Base-by-base conservation (phyloP, 2,888 invertebrate genomes). In the Miltochrista miniata region DNA sequence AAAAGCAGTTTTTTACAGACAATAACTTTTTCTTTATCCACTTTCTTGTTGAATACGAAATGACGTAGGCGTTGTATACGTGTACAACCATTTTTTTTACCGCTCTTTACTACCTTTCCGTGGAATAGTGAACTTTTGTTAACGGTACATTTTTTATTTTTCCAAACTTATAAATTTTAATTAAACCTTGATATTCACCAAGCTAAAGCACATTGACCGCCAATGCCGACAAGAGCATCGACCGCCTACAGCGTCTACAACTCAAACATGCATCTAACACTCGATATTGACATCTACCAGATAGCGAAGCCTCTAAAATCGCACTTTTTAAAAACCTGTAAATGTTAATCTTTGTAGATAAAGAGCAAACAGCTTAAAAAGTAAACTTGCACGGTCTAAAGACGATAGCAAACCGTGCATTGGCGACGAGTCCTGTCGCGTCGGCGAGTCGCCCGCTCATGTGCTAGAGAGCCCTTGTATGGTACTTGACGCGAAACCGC, bases 401-500 rank as follows among this genome's bases (percentile, higher is more conserved):
- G 38, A 14, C 13, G 47, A 47, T 38, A 48, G 39, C 15, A 9
- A 36, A 36, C 39, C 13, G 42, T 45, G 41, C 42, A n/a, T 64
- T 70, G 71, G 77, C 75, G 78, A 68, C 74, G 64, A 33, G 37
- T 4, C 48, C 50, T 54, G 74, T 71, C 70, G 74, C 73, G 75
- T 61, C 72, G 52, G 41, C 51, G 52, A 50, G 61, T 54, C 51
- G 64, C 68, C 66, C 70, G 61, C 60, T 56, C 55, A 61, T 56
- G 56, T 64, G 59, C 54, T 59, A 59, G 66, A 62, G 67, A 57
- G 62, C 63, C 56, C 72, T 85, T 82, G 81, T 84, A 79, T 76
- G 50, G 69, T 71, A 83, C 83, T 85, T 81, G 82, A 81, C 74
- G 72, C 74, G 72, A 76, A 76, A 77, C 70, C 81, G 82, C 78